Evolutionary conservation across 2,888 invertebrate species (phyloP), one percentile per base, ranked within the genome.

Genomic region (Halictus ligatus): DNA sequence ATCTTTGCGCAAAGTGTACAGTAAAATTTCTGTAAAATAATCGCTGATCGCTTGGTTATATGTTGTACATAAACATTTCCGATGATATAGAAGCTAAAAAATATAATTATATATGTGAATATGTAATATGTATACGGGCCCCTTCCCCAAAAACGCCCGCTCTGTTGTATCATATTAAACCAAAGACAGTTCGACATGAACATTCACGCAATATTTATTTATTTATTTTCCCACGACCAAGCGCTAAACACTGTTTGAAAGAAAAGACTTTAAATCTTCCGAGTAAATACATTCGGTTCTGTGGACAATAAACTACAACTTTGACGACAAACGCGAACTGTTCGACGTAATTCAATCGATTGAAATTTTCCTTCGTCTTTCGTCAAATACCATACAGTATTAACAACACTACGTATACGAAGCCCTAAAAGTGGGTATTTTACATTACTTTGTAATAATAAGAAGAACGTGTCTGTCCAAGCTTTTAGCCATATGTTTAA

Each of bases 91-190:
- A 88, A 89, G 79, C 80, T 89, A 79, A 80, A 89, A 88, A 89
- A 88, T 89, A 91, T 89, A 90, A 87, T 83, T 88, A 86, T 91
- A 80, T 83, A 89, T 90, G 85, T 90, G 84, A 78, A 90, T 91
- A 91, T 91, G 85, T 90, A 91, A 89, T 85, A 83, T 80, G 83
- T 75, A 88, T 72, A 81, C 81, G 85, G 86, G 84, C 83, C 73
- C 73, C 54, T 85, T 69, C 74, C 69, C 75, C 78, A 67, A 46
- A 46, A 89, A 86, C 64, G 87, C 83, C 87, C 88, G 87, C 75
- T 91, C 88, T 91, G 92, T 94, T 94, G 94, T 94, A 94, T 93
- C 92, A 94, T 94, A 94, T 94, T 94, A 94, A 94, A 94, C 94
- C 94, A 94, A 94, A 94, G 94, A 94, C 91, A 93, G 91, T 94